Percentiles rank a stretch among this genome's conserved stretches.
These are phyloP conservation scores for Glossophaga mutica DNA, from an alignment of 2,797 vertebrate species.

Conservation along the genomic window DNA sequence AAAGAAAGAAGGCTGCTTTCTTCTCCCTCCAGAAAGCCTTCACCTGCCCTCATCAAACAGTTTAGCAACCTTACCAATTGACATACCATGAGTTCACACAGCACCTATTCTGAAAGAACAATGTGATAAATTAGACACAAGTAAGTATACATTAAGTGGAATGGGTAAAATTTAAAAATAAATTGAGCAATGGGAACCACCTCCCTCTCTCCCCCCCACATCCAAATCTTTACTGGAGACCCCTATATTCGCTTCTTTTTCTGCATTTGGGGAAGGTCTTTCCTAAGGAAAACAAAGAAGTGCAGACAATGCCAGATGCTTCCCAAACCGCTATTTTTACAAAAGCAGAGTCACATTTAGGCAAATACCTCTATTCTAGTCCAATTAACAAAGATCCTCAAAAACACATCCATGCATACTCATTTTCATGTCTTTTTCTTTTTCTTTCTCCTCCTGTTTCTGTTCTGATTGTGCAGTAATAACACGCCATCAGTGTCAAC, in stretches of 20 bases:
- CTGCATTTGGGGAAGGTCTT: not conserved
- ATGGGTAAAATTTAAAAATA: not conserved
- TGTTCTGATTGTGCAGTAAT: not conserved
- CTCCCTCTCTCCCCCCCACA: rapidly evolving
- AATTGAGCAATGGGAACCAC: not conserved
- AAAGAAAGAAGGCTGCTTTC: not conserved
- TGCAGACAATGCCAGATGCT: not conserved
- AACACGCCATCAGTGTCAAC: not conserved
- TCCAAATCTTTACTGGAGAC: not conserved
- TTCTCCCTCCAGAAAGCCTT: not conserved
- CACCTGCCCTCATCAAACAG: not conserved
- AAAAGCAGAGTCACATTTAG: conserved; percentile 15
- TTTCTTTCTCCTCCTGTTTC: not conserved
- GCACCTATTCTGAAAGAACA: not conserved
- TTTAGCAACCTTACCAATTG: not conserved
- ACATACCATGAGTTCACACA: not conserved
- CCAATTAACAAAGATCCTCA: conserved; percentile 43
- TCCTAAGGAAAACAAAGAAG: not conserved
- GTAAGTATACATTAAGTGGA: not conserved
- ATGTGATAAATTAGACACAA: not conserved
- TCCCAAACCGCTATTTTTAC: not conserved
- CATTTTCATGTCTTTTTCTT: not conserved
- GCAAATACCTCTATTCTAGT: conserved; percentile 16
- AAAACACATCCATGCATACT: not conserved
- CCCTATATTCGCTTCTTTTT: not conserved